phyloP scores from a whole-genome alignment of 2,797 vertebrate species.

The Spinus pinus region DNA sequence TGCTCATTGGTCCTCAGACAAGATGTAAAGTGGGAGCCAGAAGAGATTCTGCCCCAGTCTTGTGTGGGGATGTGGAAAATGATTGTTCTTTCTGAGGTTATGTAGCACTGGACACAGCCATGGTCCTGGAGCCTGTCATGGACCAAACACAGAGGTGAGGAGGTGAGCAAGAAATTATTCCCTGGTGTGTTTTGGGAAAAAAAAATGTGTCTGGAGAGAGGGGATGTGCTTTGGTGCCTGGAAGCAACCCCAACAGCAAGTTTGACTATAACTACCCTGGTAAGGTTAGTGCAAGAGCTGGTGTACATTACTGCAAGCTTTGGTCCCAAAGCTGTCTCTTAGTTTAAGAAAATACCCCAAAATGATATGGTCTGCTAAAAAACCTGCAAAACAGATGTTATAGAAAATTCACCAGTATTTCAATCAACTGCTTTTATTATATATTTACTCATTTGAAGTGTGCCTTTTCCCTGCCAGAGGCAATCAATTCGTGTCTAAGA shows the following conservation, averaged over 20 bases:
- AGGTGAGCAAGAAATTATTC: neutral
- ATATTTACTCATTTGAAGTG: neutral
- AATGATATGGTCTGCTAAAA: neutral
- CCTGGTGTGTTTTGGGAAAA: neutral
- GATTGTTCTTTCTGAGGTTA: neutral
- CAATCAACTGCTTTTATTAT: neutral
- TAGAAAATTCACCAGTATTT: neutral
- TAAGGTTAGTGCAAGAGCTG: neutral
- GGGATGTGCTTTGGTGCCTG: neutral
- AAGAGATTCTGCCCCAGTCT: neutral
- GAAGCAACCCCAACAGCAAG: neutral
- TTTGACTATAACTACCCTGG: neutral
- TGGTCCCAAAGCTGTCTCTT: neutral
- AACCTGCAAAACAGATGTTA: neutral
- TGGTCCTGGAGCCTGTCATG: neutral
- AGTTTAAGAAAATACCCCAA: neutral
- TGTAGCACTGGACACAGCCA: neutral
- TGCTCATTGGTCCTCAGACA: neutral
- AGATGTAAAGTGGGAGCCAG: neutral
- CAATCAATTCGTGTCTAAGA: neutral
- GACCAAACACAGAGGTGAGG: neutral
- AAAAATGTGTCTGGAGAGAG: neutral
- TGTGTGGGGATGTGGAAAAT: rapidly evolving
- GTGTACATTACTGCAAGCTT: neutral
- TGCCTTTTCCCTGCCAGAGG: neutral